phyloP scores from a whole-genome alignment of 2,797 vertebrate species.

The Acanthurus tractus region DNA sequence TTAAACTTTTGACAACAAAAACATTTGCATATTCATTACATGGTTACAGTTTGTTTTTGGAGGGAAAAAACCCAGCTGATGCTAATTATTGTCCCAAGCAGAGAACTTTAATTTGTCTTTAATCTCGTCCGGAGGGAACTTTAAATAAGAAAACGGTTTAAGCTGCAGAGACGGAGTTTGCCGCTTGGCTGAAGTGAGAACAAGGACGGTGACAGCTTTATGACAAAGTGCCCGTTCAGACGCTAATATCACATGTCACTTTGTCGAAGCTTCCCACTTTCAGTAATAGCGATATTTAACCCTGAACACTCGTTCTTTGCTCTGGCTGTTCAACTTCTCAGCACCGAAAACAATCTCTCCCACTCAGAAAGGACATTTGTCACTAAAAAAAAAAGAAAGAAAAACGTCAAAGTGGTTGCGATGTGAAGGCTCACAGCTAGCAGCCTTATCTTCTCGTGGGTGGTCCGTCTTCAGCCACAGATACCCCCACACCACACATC shows the following conservation, averaged over 20 bases:
- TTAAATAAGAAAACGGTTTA: no score
- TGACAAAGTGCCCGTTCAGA: not conserved
- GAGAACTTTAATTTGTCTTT: not conserved
- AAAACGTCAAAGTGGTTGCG: no score
- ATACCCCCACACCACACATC: not conserved
- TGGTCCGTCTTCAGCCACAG: no score
- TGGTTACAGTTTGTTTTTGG: not conserved
- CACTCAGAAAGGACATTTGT: no score
- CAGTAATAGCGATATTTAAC: not conserved
- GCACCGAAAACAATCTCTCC: no score
- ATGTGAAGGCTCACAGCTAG: no score
- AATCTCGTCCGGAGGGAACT: not conserved
- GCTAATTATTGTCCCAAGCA: not conserved
- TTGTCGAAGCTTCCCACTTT: conserved; percentile 15
- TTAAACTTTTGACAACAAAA: not conserved
- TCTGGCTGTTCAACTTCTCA: no score
- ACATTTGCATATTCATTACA: not conserved
- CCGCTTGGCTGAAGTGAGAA: no score
- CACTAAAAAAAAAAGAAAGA: no score
- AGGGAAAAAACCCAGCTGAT: not conserved
- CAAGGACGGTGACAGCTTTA: not conserved
- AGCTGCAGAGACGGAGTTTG: no score
- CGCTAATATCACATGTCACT: not conserved
- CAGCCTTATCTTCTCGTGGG: no score
- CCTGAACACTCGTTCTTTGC: not conserved